Base-by-base conservation (phyloP, 2,113 vertebrate species). In the Todiramphus chloris region DNA sequence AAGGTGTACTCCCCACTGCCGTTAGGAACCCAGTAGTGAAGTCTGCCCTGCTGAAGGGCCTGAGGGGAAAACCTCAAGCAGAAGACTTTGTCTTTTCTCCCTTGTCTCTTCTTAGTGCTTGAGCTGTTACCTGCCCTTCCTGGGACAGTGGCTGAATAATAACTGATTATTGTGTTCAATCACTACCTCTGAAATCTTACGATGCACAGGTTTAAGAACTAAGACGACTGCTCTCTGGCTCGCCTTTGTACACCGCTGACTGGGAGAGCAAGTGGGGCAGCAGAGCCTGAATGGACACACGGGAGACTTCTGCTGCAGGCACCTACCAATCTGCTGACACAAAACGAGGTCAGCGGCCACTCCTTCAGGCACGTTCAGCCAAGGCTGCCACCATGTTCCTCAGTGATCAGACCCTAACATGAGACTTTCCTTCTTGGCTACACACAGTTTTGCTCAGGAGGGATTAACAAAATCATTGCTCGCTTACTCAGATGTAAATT, bases 321-420 rank as follows among this genome's bases (percentile, higher is more conserved):
- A 58, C 24, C 87, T 33, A 1, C 8, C 39, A 51, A 63, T 21
- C 41, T 1, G 3, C 39, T 62, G 83, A 6, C 10, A 33, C 1
- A 4, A 21, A 60, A 58, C 0, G 0, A 90, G 60, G 28, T 33
- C 41, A 21, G 66, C 24, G 70, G 37, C 6, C 4, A 48, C 59
- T 53, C 28, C 41, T 80, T 79, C 67, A 75, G 75, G 35, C 31
- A 51, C 20, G 5, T n/a, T 46, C 79, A n/a, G 51, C 67, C 53
- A 23, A 11, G 23, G 8, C 58, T 72, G 11, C 8, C 53, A 20
- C 50, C 27, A 14, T 10, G 4, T 15, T 80, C 39, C 73, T 48
- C 5, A 2, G 30, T 0, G 0, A 69, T 35, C 46, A 82, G 24
- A 39, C 16, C 24, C 48, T 17, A 55, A 48, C 25, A 9, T 0